Percentiles rank a stretch among this genome's conserved stretches.
These are phyloP conservation scores for Cariama cristata DNA, from an alignment of 2,113 vertebrate species.

Conservation along the genomic window DNA sequence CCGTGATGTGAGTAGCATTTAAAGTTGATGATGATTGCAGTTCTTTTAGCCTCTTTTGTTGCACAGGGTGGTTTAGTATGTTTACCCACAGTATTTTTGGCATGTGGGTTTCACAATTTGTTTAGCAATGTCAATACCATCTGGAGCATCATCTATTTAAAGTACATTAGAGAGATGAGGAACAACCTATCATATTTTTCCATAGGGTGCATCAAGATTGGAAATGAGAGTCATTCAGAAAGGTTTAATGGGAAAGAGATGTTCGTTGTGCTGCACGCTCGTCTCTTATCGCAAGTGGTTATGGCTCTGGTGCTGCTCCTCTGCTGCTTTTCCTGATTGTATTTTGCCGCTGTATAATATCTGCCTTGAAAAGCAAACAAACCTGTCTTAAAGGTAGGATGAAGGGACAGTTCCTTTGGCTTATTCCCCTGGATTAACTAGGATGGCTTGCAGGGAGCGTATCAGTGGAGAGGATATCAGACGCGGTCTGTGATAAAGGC, in stretches of 20 bases:
- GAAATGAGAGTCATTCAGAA: conserved; percentile 69
- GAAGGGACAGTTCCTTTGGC: not conserved
- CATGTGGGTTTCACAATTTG: conserved; percentile 74
- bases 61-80: conserved; percentile 66
- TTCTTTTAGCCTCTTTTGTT: conserved; percentile 71
- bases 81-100: conserved; percentile 76
- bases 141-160: conserved; percentile 76
- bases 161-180: conserved; percentile 71
- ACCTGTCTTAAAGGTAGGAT: not conserved
- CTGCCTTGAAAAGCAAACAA: conserved; percentile 42
- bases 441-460: not conserved
- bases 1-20: conserved; percentile 51
- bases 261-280: not conserved
- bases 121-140: conserved; percentile 76
- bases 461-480: not conserved
- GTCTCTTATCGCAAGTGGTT: not conserved
- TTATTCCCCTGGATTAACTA: not conserved
- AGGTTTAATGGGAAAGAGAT: conserved; percentile 56
- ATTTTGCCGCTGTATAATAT: not conserved
- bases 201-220: conserved; percentile 67
- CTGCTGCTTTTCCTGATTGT: not conserved
- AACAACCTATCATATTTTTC: conserved; percentile 72
- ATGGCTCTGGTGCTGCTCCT: conserved; percentile 4
- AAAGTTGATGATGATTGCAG: conserved; percentile 67
- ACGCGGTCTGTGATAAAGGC: not conserved